Conservation (phyloP, 2,113 vertebrate genomes). For the Rhipidura dahli region DNA sequence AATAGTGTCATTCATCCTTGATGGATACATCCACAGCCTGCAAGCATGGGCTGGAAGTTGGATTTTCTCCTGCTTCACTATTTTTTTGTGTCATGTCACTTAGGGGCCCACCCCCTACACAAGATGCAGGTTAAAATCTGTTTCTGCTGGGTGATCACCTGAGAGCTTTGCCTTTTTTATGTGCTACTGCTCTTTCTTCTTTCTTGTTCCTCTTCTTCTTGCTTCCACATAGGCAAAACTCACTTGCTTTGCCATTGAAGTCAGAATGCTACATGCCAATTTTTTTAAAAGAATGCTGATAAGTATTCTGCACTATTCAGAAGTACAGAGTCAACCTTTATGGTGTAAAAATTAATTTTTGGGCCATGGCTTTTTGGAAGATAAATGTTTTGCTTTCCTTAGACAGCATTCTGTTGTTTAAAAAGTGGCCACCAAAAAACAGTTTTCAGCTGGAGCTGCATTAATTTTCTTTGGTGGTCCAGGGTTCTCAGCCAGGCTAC, state of each 20-base stretch:
- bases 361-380: background rate
- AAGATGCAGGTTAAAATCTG: background rate
- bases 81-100: background rate
- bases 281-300: fast-evolving
- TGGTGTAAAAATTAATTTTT: background rate
- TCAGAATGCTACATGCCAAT: fast-evolving
- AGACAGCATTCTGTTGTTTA: background rate
- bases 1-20: background rate
- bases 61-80: background rate
- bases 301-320: background rate
- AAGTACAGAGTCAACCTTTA: background rate
- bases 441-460: background rate
- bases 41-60: background rate
- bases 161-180: background rate
- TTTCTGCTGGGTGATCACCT: background rate
- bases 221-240: background rate
- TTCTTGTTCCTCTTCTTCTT: background rate
- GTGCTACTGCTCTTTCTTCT: background rate
- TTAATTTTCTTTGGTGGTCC: background rate
- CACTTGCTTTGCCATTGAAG: background rate
- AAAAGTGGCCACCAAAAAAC: background rate
- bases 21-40: background rate
- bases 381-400: background rate
- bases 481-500: background rate
- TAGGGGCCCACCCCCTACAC: too few relatives aligned